Conservation (phyloP, 2,113 vertebrate genomes). For the Anas platyrhynchos region DNA sequence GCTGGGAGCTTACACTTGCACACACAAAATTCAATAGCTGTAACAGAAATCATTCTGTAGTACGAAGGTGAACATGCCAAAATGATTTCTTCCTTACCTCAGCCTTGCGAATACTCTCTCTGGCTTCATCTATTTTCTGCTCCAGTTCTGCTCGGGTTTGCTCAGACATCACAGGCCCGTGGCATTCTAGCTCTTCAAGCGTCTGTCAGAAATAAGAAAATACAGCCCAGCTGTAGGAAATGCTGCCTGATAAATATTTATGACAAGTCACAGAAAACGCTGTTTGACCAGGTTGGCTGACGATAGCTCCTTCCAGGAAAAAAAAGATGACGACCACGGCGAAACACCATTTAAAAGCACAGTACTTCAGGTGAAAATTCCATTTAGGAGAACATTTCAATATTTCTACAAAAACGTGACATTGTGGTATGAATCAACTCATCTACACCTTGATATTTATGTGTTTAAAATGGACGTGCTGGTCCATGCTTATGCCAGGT, state of each 20-base stretch:
- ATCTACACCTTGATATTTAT: background rate
- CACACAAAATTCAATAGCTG: background rate
- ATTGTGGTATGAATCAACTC: background rate
- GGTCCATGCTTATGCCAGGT: no score
- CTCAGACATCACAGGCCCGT: conserved; percentile 86
- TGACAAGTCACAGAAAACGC: background rate
- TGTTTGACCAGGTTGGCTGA: background rate
- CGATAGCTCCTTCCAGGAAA: background rate
- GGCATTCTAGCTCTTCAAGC: conserved; percentile 91
- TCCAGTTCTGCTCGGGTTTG: conserved; percentile 91
- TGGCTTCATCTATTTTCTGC: conserved; percentile 93
- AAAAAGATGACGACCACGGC: background rate
- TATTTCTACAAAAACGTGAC: background rate
- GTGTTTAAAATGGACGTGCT: background rate
- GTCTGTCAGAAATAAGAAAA: conserved; percentile 74
- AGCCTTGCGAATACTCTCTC: conserved; percentile 94
- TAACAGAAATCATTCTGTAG: background rate
- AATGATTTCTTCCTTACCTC: conserved; percentile 79
- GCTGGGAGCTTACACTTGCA: background rate
- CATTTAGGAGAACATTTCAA: background rate
- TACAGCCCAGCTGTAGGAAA: background rate
- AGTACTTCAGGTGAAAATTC: background rate
- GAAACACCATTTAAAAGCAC: background rate
- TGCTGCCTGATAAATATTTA: background rate
- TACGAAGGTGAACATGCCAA: background rate